A percentile compares a stretch with the other conserved stretches of the same genome.
These are phyloP conservation scores for Pantherophis vulpinus DNA, from an alignment of 2,797 vertebrate species.

Conservation along the genomic window DNA sequence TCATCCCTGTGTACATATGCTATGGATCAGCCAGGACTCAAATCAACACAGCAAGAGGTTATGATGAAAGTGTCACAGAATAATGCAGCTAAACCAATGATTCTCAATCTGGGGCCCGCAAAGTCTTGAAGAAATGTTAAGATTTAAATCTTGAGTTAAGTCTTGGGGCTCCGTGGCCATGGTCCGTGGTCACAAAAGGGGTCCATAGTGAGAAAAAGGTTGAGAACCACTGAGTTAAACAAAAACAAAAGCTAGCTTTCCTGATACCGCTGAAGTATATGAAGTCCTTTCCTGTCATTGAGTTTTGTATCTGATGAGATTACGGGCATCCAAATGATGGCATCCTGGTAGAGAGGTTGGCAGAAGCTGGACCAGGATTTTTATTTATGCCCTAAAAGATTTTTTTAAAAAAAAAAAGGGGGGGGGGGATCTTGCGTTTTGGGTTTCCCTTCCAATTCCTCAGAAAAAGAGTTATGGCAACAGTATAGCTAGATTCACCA, in stretches of 20 bases:
- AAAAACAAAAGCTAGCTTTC: background rate
- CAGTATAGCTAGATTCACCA: background rate
- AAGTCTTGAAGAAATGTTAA: background rate
- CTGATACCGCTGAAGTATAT: background rate
- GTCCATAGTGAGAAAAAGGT: background rate
- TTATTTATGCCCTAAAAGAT: background rate
- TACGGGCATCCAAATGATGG: background rate
- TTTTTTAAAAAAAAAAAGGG: too few species aligned
- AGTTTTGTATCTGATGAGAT: background rate
- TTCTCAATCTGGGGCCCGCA: background rate
- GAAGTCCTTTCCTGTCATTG: background rate
- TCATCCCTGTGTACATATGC: background rate
- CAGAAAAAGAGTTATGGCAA: background rate
- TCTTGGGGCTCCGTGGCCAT: background rate
- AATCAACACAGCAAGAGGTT: background rate
- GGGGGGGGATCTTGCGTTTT: background rate
- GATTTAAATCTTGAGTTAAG: background rate
- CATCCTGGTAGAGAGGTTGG: background rate
- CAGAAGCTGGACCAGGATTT: background rate
- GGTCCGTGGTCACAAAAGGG: background rate
- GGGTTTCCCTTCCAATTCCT: background rate
- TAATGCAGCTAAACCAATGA: background rate
- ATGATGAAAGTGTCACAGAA: background rate
- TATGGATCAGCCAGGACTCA: background rate
- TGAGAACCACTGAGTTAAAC: background rate